Conservation (phyloP, 2,797 vertebrate genomes). For the Lycodopsis pacificus region DNA sequence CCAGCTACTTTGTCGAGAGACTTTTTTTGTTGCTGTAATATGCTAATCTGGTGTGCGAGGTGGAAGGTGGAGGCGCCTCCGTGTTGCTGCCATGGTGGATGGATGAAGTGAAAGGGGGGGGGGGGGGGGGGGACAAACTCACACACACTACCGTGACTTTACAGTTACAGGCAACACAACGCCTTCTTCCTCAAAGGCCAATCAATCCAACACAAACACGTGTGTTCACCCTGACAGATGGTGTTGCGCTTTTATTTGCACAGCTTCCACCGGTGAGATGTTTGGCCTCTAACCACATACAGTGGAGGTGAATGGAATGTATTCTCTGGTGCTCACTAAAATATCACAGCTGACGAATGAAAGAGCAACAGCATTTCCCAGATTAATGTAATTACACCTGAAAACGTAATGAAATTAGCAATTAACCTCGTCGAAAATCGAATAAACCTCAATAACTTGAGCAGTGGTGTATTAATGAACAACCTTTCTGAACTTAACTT, state of each 20-base stretch:
- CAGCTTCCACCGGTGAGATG: too few species aligned
- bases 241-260: too few species aligned
- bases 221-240: too few species aligned
- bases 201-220: neutral
- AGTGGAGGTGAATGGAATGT: neutral
- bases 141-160: neutral
- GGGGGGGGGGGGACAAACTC: neutral
- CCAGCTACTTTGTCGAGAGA: constrained; percentile 50
- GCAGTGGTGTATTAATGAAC: neutral
- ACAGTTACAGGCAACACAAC: neutral
- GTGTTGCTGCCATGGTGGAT: constrained; percentile 20
- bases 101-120: constrained; percentile 10
- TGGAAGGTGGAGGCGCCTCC: constrained; percentile 31
- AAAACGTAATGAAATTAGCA: neutral
- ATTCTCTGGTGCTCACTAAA: neutral
- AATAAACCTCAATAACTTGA: neutral
- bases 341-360: neutral
- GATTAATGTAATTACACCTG: neutral
- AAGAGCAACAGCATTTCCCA: neutral
- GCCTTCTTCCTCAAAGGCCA: neutral
- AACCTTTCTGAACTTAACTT: too few species aligned
- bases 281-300: neutral
- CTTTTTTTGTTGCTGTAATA: constrained; percentile 55
- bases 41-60: constrained; percentile 53
- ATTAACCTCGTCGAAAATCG: too few species aligned